These are phyloP conservation scores for Ursus arctos DNA, from an alignment of 2,113 vertebrate species.

Conservation along the genomic window DNA sequence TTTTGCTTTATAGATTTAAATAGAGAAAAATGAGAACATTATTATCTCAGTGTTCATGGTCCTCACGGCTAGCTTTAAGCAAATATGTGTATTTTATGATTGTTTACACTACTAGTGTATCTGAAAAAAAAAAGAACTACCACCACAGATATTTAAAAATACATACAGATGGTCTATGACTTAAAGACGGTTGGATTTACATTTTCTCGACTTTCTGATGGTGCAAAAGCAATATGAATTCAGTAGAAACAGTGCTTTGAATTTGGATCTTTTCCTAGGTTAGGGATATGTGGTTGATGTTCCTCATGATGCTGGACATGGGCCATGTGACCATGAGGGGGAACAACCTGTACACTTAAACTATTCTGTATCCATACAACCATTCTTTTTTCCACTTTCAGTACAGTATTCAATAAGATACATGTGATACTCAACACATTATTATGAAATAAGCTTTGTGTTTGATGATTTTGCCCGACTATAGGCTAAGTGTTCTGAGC, in stretches of 20 bases:
- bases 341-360: not conserved
- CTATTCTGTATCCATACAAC: not conserved
- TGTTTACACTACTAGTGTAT: not conserved
- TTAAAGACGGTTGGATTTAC: not conserved
- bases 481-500: not conserved
- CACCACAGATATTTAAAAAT: not conserved
- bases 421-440: not conserved
- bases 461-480: not conserved
- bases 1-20: not conserved
- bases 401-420: not conserved
- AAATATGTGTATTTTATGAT: not conserved
- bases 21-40: not conserved
- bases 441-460: not conserved
- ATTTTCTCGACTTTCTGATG: not conserved
- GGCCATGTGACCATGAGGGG: not conserved
- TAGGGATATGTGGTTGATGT: not conserved
- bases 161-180: not conserved
- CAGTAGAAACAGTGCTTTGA: not conserved
- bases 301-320: not conserved
- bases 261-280: not conserved
- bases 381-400: not conserved
- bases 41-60: not conserved
- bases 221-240: not conserved
- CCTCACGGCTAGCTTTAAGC: not conserved
- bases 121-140: not conserved